Conservation (phyloP, 92 coral and sea anemone genomes). For the Porites cylindrica region DNA sequence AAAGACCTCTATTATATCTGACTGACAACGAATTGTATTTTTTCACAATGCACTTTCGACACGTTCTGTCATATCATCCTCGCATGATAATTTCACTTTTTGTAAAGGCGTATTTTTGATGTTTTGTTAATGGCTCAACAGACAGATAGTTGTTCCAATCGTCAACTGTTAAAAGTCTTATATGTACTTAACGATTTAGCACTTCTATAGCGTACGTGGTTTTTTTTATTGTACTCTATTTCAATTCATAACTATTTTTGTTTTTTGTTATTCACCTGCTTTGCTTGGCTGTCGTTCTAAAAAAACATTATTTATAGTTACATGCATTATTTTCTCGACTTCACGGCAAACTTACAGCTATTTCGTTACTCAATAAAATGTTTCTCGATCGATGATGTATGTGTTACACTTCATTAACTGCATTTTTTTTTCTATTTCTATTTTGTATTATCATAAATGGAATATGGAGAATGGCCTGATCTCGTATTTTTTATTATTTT, state of each 20-base stretch:
- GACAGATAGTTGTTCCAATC: conserved; percentile 2
- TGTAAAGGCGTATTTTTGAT: neutral
- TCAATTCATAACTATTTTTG: too few relatives aligned
- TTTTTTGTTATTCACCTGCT: too few relatives aligned
- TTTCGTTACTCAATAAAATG: neutral
- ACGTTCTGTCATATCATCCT: neutral
- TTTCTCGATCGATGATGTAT: neutral
- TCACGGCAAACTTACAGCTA: too few relatives aligned
- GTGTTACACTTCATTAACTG: neutral
- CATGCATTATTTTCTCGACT: too few relatives aligned
- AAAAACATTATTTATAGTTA: too few relatives aligned
- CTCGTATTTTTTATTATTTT: neutral
- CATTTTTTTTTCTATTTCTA: neutral
- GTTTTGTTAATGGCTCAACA: neutral
- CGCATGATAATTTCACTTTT: neutral
- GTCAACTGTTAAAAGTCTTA: conserved; percentile 2
- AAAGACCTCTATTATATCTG: neutral
- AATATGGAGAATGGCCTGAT: too few relatives aligned
- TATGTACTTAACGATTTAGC: too few relatives aligned
- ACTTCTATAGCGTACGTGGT: neutral
- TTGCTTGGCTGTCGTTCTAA: too few relatives aligned
- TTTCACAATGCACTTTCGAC: neutral
- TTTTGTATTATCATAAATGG: neutral
- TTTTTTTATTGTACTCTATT: neutral
- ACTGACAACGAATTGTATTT: neutral